Evolutionary conservation across 2,113 vertebrate genomes (phyloP), one percentile per base, ranked within the genome.

Genomic region (Dicerorhinus sumatrensis): DNA sequence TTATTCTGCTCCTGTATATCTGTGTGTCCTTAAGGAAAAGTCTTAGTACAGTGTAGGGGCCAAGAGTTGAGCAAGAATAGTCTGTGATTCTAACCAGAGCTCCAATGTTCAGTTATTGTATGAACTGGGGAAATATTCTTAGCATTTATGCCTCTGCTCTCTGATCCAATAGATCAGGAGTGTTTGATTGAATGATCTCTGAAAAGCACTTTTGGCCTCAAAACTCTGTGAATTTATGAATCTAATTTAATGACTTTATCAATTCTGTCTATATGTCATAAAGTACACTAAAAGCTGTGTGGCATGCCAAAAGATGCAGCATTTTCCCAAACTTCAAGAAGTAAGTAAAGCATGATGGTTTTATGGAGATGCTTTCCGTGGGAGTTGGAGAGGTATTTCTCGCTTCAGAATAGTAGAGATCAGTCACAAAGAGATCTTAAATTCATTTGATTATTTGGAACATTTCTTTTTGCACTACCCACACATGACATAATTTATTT

Each of bases 181-280:
- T 58, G 1, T 88, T 84, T 42, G 69, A 86, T 86, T 86, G 73
- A 89, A 58, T 67, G 10, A 56, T 90, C 42, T 80, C 16, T 46
- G 36, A 42, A 80, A 46, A 39, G 70, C 1, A 81, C 0, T n/a
- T 89, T 31, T 42, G 51, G 3, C 33, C 27, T 95, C 33, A 54
- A 95, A 73, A 16, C 14, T 73, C 51, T 67, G 25, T 67, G 16
- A 76, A 91, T 86, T 67, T 86, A 33, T 69, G 17, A 20, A 5
- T 65, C 42, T 77, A 79, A 93, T 84, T 93, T 80, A 85, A 87
- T 75, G 21, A 85, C 25, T 39, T 25, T 82, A 23, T 75, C 29
- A 87, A 56, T 70, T 73, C 6, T 69, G 1, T 85, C 36, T 46
- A 13, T 54, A 42, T 33, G 31, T 46, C 18, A 58, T 63, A 69